A percentile compares a stretch with the other conserved stretches of the same genome.
These are phyloP conservation scores for Drosophila sp. DNA, from an alignment of 1,140 invertebrate genomes.

Conservation along the genomic window DNA sequence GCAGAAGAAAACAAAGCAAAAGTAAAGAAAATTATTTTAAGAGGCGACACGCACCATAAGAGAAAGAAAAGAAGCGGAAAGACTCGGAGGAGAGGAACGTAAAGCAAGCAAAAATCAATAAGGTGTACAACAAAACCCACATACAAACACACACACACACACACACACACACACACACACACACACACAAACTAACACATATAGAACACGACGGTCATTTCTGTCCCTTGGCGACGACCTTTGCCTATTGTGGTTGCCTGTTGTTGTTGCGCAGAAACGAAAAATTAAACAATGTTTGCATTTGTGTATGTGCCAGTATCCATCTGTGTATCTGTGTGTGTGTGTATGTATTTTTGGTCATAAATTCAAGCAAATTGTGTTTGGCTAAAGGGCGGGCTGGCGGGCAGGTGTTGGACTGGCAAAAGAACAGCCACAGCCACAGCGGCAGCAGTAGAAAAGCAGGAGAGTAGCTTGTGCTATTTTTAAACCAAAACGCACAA, in stretches of 20 bases:
- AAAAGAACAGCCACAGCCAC: slow-evolving; percentile 57
- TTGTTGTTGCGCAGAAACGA: slow-evolving; percentile 54
- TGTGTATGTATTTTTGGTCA: slow-evolving; percentile 71
- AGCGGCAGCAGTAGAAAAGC: slow-evolving; percentile 17
- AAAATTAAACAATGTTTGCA: slow-evolving; percentile 70
- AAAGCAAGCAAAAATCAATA: slow-evolving; percentile 77
- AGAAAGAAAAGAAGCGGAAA: background rate
- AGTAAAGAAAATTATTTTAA: slow-evolving; percentile 73
- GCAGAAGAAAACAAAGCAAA: slow-evolving; percentile 70
- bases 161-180: background rate
- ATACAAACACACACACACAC: background rate
- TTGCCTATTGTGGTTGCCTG: slow-evolving; percentile 35
- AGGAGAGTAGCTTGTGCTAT: slow-evolving; percentile 73
- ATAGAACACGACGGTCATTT: slow-evolving; percentile 57
- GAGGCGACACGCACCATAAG: slow-evolving; percentile 66
- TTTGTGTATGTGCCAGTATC: slow-evolving; percentile 18
- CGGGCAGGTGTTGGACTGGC: slow-evolving; percentile 64
- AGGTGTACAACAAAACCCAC: slow-evolving; percentile 57
- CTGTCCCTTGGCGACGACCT: slow-evolving; percentile 55
- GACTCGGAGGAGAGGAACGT: slow-evolving; percentile 12
- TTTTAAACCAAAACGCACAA: slow-evolving; percentile 71
- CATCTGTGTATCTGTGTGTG: slow-evolving; percentile 46
- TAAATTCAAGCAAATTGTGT: slow-evolving; percentile 70
- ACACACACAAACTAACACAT: background rate
- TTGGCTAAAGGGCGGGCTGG: background rate